These are phyloP conservation scores for Urocyon cinereoargenteus DNA, from an alignment of 2,797 vertebrate species.

Conservation along the genomic window DNA sequence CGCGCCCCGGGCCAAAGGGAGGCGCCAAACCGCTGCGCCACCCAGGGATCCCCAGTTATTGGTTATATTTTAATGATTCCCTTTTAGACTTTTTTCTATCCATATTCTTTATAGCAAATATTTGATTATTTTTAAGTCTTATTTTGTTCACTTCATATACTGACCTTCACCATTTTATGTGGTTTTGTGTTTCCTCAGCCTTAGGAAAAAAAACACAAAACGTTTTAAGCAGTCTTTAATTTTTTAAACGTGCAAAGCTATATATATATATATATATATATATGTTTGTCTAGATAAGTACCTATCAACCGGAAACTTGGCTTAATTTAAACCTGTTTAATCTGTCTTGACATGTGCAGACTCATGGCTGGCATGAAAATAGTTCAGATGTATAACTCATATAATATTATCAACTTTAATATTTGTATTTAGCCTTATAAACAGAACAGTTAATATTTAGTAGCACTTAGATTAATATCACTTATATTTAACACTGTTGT, in stretches of 20 bases:
- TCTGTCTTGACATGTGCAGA: not conserved
- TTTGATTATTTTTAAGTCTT: not conserved
- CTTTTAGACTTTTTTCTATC: not conserved
- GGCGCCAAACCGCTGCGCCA: too few relatives aligned
- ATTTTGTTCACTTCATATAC: not conserved
- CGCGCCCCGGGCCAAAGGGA: too few relatives aligned
- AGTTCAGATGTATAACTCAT: not conserved
- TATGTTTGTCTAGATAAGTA: not conserved
- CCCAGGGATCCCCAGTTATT: too few relatives aligned
- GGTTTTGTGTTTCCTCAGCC: not conserved
- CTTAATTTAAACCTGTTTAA: slow-evolving; percentile 15
- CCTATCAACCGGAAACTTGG: not conserved
- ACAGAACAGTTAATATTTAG: slow-evolving; percentile 33
- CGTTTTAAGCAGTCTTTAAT: not conserved
- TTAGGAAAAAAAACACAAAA: not conserved
- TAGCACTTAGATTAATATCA: not conserved
- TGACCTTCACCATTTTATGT: not conserved
- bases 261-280: not conserved
- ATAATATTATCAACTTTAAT: not conserved
- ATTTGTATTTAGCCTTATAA: slow-evolving; percentile 24
- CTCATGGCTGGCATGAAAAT: slow-evolving; percentile 25
- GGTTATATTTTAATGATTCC: not conserved
- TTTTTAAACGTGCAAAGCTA: not conserved
- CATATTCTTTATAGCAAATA: not conserved
- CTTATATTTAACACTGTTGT: not conserved